A percentile compares a stretch with the other conserved stretches of the same genome.
Evolutionary conservation across 2,797 vertebrate species (phyloP).

Genomic region (Semotilus atromaculatus): DNA sequence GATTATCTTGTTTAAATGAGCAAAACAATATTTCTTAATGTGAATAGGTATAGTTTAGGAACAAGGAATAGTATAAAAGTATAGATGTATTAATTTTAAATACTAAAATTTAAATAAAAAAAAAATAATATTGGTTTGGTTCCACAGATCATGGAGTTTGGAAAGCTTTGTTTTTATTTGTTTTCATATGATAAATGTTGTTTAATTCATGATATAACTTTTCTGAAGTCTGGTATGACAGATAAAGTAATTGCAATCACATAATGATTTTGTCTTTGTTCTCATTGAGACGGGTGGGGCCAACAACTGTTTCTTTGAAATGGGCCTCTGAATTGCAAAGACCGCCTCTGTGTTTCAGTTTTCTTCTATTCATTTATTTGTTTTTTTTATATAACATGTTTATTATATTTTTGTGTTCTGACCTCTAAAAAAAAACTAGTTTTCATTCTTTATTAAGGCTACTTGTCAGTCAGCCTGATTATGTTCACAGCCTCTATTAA

Average conservation of each 20-base stretch:
- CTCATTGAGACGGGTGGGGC: no score
- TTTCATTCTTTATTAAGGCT: no score
- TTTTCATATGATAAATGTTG: not conserved
- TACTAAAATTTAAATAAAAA: not conserved
- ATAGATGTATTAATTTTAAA: not conserved
- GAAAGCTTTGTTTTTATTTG: not conserved
- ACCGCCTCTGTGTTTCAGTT: no score
- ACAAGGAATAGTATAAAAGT: not conserved
- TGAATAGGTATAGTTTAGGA: not conserved
- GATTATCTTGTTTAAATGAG: not conserved
- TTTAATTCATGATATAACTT: not conserved
- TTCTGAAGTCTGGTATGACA: not conserved
- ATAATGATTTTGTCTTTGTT: no score
- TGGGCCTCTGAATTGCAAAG: no score
- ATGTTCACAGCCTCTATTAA: not conserved
- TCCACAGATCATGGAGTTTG: not conserved
- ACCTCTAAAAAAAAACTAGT: no score
- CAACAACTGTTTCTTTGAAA: no score
- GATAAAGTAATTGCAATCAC: no score
- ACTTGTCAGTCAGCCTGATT: not conserved
- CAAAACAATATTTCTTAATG: no score
- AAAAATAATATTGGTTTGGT: not conserved
- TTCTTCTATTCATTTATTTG: no score
- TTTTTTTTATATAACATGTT: no score
- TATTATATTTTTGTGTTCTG: no score